phyloP scores from a whole-genome alignment of 2,888 invertebrate species.

The Caenorhabditis sp. region DNA sequence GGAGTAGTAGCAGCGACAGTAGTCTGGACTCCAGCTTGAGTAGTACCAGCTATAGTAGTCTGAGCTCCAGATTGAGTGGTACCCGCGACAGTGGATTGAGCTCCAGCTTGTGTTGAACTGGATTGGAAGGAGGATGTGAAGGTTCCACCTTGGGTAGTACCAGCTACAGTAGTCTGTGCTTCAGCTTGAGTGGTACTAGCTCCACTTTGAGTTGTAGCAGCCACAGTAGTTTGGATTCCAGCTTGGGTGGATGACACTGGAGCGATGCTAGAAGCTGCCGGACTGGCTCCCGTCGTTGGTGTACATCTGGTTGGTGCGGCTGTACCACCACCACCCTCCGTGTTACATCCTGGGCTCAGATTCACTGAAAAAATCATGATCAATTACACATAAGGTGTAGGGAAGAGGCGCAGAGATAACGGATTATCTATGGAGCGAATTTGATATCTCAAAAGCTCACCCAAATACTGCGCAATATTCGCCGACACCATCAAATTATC shows the following conservation, averaged over 20 bases:
- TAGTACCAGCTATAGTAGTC: background rate
- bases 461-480: slow-evolving; percentile 14
- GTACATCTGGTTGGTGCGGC: slow-evolving; percentile 24
- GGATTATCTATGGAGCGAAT: too few species aligned
- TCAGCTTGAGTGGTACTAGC: too few species aligned
- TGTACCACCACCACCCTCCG: slow-evolving; percentile 12
- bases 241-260: too few species aligned
- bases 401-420: too few species aligned
- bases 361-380: slow-evolving; percentile 7
- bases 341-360: slow-evolving; percentile 14
- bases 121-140: slow-evolving; percentile 2
- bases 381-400: too few species aligned
- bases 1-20: background rate
- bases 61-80: background rate
- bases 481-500: slow-evolving; percentile 13
- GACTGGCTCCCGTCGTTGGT: background rate
- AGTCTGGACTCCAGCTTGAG: background rate
- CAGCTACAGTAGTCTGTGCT: background rate
- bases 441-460: background rate
- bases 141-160: background rate
- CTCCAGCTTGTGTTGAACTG: background rate
- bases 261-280: background rate
- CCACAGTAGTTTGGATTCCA: slow-evolving; percentile 7
- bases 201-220: slow-evolving; percentile 1
- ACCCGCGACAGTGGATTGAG: background rate